Evolutionary conservation across 2,113 vertebrate genomes (phyloP).

Genomic region (Psettodes erumei): DNA sequence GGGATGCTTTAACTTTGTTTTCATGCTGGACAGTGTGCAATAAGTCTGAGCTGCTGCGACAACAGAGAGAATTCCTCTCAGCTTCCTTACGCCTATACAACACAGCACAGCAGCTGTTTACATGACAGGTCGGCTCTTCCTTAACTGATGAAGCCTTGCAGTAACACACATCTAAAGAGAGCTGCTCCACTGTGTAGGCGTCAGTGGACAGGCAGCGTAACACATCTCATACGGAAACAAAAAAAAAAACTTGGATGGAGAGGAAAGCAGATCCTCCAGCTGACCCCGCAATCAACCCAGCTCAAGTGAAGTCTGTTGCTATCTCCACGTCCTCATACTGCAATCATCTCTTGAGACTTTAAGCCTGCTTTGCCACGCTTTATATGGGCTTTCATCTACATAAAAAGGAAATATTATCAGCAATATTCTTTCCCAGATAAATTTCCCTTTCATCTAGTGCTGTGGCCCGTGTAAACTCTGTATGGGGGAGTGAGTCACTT

Average conservation of each 20-base stretch:
- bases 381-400: constrained; percentile 45
- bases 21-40: no score
- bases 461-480: constrained; percentile 46
- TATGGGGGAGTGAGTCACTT: constrained; percentile 43
- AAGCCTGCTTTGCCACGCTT: constrained; percentile 42
- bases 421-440: constrained; percentile 31
- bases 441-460: constrained; percentile 40
- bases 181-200: neutral
- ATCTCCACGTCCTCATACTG: constrained; percentile 33
- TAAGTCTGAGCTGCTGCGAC: no score
- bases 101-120: constrained; percentile 2
- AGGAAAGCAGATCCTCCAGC: constrained; percentile 39
- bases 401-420: constrained; percentile 52
- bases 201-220: neutral
- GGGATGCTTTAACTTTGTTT: neutral
- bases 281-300: constrained; percentile 55
- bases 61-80: no score
- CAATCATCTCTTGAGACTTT: constrained; percentile 25
- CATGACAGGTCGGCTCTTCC: neutral
- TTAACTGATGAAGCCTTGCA: neutral
- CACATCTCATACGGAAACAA: neutral
- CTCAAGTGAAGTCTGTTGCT: constrained; percentile 28
- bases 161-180: neutral
- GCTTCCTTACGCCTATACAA: neutral
- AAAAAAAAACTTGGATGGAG: neutral